Percentiles rank a stretch among this genome's conserved stretches.
These are phyloP conservation scores for Cremastinae sp. DNA, from an alignment of 2,888 invertebrate genomes.

Conservation along the genomic window DNA sequence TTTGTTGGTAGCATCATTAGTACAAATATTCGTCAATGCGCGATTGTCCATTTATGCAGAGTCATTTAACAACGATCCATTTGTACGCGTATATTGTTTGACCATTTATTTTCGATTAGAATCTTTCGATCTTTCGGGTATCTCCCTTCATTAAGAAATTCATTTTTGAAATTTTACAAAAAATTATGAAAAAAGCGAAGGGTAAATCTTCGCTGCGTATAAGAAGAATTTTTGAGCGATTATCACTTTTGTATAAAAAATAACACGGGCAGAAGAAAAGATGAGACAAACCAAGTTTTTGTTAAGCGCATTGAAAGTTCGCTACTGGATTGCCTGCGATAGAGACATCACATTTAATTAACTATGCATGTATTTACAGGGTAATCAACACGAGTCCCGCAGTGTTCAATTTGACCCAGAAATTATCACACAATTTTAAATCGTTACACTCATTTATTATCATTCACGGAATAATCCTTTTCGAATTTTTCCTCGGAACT, in stretches of 20 bases:
- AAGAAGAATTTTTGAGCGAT: conserved; percentile 17
- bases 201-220: conserved; percentile 18
- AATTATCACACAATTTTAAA: conserved; percentile 46
- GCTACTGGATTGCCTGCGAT: conserved; percentile 12
- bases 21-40: conserved; percentile 43
- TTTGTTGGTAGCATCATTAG: too few species aligned
- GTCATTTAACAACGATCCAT: conserved; percentile 30
- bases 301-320: conserved; percentile 21
- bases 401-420: conserved; percentile 2
- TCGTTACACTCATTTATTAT: conserved; percentile 41
- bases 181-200: background rate
- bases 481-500: background rate
- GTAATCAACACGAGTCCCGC: conserved; percentile 23
- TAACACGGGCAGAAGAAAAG: conserved; percentile 13
- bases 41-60: conserved; percentile 42
- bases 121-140: conserved; percentile 8
- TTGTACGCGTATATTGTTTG: background rate
- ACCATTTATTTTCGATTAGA: conserved; percentile 19
- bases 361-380: conserved; percentile 9
- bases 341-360: background rate
- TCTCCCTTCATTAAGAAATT: background rate
- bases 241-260: conserved; percentile 42
- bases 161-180: conserved; percentile 1
- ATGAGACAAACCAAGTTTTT: conserved; percentile 1
- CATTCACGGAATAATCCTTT: background rate